These are phyloP conservation scores for Mirounga angustirostris DNA, from an alignment of 2,113 vertebrate species.

Conservation along the genomic window DNA sequence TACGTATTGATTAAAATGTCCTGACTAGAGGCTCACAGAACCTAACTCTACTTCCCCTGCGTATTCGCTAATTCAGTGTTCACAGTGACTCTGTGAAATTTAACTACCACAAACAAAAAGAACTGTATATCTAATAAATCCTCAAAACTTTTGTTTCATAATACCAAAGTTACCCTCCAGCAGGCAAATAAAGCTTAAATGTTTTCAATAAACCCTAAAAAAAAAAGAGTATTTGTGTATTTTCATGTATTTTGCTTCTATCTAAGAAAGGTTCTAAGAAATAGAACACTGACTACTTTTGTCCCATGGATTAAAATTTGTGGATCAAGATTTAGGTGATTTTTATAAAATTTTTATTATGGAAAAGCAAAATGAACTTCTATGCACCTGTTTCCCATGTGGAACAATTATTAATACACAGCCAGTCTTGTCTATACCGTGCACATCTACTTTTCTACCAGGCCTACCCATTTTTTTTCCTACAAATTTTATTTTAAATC, in stretches of 20 bases:
- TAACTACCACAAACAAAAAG: not conserved
- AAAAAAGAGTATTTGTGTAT: not conserved
- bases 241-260: conserved; percentile 21
- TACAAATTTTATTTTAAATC: conserved; percentile 1
- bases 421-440: not conserved
- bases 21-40: not conserved
- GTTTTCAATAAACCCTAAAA: conserved; percentile 7
- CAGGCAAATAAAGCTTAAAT: conserved; percentile 9
- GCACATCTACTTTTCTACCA: not conserved
- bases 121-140: not conserved
- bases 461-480: not conserved
- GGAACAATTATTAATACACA: not conserved
- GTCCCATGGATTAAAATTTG: not conserved
- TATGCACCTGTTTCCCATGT: not conserved
- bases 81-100: not conserved
- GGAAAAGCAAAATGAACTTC: not conserved
- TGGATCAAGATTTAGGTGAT: not conserved
- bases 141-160: not conserved
- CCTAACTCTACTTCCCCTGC: not conserved
- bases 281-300: not conserved
- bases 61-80: not conserved
- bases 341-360: not conserved
- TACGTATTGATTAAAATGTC: not conserved
- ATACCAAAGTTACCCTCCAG: conserved; percentile 13
- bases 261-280: not conserved